A percentile compares a stretch with the other conserved stretches of the same genome.
These are phyloP conservation scores for Anguilla marmorata DNA, from an alignment of 2,797 vertebrate species.

Conservation along the genomic window DNA sequence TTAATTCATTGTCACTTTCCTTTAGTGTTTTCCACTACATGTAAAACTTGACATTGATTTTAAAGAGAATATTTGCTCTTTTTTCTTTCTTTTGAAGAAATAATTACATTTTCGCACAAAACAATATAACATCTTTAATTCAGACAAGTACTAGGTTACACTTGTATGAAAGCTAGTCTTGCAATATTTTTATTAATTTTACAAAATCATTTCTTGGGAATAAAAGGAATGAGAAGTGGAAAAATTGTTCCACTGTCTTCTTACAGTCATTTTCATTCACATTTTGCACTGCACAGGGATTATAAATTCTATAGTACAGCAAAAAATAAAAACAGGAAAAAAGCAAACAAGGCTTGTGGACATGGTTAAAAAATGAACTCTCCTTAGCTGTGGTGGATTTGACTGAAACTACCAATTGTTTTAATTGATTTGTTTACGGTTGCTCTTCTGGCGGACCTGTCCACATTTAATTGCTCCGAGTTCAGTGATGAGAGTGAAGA, in stretches of 20 bases:
- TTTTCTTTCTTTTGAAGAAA: neutral
- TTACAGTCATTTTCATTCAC: neutral
- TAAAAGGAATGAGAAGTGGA: neutral
- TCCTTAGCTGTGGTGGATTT: constrained; percentile 57
- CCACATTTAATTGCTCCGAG: neutral
- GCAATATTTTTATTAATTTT: neutral
- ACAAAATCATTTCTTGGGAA: neutral
- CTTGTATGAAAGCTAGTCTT: neutral
- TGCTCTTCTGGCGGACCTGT: neutral
- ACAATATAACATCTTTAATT: neutral
- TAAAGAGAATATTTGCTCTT: neutral
- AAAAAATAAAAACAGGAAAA: neutral
- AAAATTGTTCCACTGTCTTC: neutral
- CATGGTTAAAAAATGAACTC: constrained; percentile 7
- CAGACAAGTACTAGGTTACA: neutral
- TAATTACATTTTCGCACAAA: neutral
- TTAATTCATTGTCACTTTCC: neutral
- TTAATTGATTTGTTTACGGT: constrained; percentile 48
- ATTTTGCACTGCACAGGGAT: neutral
- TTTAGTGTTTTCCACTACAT: neutral
- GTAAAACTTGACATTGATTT: neutral
- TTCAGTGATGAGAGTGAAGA: constrained; percentile 18
- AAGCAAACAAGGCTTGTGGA: neutral
- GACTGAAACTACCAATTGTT: constrained; percentile 67
- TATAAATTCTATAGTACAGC: neutral